Percentiles rank a stretch among this genome's conserved stretches.
Conservation (phyloP, 2,113 vertebrate species). For the Chitala chitala region DNA sequence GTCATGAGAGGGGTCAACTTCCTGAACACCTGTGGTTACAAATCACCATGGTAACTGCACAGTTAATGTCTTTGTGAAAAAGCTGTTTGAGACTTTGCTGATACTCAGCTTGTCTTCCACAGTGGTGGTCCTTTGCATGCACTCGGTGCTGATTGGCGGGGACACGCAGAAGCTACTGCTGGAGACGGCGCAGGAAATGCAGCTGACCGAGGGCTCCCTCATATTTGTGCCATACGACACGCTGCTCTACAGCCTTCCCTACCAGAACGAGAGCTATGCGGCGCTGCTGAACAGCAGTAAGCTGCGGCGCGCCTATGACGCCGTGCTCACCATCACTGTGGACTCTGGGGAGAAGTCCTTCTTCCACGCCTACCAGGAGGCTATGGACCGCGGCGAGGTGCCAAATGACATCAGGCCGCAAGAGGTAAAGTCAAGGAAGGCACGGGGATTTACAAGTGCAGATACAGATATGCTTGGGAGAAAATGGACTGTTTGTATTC, state of each 20-base stretch:
- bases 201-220: constrained; percentile 62
- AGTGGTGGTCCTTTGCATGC: constrained; percentile 75
- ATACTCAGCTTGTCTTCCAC: neutral
- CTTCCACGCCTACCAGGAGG: constrained; percentile 57
- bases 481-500: neutral
- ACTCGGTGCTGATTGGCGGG: constrained; percentile 67
- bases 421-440: constrained; percentile 46
- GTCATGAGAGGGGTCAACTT: no score
- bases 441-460: neutral
- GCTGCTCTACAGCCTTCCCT: constrained; percentile 69
- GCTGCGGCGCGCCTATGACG: constrained; percentile 63
- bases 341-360: constrained; percentile 58
- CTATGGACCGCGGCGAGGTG: constrained; percentile 56
- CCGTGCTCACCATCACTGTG: constrained; percentile 65
- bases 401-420: constrained; percentile 47
- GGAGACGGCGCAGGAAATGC: constrained; percentile 66
- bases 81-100: neutral
- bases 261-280: constrained; percentile 50
- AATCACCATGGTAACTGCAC: neutral
- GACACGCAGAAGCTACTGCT: constrained; percentile 54
- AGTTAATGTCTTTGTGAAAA: neutral
- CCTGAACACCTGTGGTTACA: no score
- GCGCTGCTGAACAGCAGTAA: constrained; percentile 57
- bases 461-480: no score
- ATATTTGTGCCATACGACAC: constrained; percentile 70